Evolutionary conservation across 2,113 vertebrate genomes (phyloP).

Genomic region (Onychostruthus taczanowskii): DNA sequence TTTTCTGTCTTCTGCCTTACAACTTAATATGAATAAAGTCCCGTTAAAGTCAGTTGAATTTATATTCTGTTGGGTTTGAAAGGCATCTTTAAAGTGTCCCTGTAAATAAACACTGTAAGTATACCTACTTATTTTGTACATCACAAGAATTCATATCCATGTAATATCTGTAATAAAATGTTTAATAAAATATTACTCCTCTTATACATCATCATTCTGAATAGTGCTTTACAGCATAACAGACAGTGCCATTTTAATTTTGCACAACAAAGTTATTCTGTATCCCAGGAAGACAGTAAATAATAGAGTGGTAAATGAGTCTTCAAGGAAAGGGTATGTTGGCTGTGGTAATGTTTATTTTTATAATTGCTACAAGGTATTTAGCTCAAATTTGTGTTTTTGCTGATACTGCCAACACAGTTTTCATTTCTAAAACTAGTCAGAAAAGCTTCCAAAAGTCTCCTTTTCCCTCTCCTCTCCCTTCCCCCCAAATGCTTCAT

Average conservation of each 20-base stretch:
- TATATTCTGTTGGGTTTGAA: background rate
- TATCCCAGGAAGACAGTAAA: background rate
- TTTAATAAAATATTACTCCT: background rate
- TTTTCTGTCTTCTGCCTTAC: background rate
- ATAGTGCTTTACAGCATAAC: background rate
- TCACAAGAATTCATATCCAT: background rate
- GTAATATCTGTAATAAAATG: background rate
- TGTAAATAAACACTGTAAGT: background rate
- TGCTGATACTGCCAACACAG: background rate
- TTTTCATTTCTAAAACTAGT: background rate
- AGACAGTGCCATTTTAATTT: background rate
- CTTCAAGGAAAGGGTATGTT: background rate
- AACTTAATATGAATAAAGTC: background rate
- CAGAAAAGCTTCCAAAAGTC: background rate
- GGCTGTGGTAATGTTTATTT: background rate
- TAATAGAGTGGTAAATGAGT: background rate
- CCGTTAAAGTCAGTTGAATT: background rate
- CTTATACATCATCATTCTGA: background rate
- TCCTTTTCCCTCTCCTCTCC: background rate
- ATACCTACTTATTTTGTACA: background rate
- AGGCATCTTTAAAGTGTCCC: background rate
- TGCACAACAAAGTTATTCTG: background rate
- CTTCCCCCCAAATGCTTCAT: background rate
- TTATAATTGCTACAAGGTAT: background rate
- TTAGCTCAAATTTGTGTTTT: background rate